A percentile compares a stretch with the other conserved stretches of the same genome.
These are phyloP conservation scores for Glossophaga mutica DNA, from an alignment of 2,797 vertebrate genomes.

Conservation along the genomic window DNA sequence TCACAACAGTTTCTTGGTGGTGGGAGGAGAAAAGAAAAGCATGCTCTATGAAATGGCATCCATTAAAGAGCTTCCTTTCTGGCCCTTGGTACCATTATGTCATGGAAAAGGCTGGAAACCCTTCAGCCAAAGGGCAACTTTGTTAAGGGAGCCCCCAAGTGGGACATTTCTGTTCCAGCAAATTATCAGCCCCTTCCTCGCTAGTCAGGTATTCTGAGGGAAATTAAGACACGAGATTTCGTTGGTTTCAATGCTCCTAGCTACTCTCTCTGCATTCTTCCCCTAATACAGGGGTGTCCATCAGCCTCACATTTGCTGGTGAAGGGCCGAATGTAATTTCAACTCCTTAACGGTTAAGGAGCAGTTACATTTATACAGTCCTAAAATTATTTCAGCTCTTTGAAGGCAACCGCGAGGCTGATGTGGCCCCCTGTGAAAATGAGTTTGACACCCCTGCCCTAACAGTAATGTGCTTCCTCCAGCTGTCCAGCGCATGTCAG, in stretches of 20 bases:
- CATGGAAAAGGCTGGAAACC: neutral
- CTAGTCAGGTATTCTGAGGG: neutral
- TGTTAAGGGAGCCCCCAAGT: neutral
- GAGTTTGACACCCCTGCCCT: neutral
- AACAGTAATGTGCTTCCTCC: neutral
- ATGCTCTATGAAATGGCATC: neutral
- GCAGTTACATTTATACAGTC: too few species aligned
- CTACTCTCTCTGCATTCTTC: neutral
- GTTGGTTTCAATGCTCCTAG: neutral
- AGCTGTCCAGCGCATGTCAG: neutral
- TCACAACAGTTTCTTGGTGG: slow-evolving; percentile 33
- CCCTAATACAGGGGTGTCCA: neutral
- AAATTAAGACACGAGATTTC: slow-evolving; percentile 1
- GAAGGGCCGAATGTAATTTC: too few species aligned
- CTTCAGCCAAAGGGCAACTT: neutral
- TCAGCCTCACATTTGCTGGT: too few species aligned
- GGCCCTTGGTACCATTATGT: neutral
- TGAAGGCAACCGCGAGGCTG: too few species aligned
- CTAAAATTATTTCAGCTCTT: too few species aligned
- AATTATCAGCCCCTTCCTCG: neutral
- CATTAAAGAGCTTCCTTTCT: neutral
- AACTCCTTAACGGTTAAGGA: too few species aligned
- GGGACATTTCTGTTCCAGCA: neutral
- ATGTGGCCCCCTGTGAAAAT: too few species aligned
- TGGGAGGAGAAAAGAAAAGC: slow-evolving; percentile 37